Percentiles rank a stretch among this genome's conserved stretches.
These are phyloP conservation scores for Herminia tarsipennalis DNA, from an alignment of 2,888 invertebrate species.

Conservation along the genomic window DNA sequence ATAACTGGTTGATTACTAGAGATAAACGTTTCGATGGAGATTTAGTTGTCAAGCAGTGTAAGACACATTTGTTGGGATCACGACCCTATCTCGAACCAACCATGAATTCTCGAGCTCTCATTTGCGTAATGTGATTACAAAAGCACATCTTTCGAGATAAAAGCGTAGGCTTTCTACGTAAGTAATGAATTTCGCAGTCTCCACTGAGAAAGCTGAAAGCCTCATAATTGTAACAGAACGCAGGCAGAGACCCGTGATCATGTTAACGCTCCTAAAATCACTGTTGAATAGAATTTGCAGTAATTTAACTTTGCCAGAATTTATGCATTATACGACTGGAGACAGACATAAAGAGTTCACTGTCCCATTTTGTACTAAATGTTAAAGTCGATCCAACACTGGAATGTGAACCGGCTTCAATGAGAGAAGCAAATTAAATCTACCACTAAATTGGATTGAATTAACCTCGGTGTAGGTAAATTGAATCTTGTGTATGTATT, in stretches of 20 bases:
- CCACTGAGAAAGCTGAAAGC: slow-evolving; percentile 63
- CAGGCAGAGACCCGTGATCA: slow-evolving; percentile 26
- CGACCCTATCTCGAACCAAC: slow-evolving; percentile 76
- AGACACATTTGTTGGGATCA: slow-evolving; percentile 78
- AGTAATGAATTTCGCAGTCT: slow-evolving; percentile 80
- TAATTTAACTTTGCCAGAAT: slow-evolving; percentile 13
- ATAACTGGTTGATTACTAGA: slow-evolving; percentile 42
- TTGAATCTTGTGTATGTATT: too few relatives aligned
- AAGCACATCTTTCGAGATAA: slow-evolving; percentile 83
- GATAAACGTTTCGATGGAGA: slow-evolving; percentile 59
- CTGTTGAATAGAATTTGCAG: slow-evolving; percentile 16
- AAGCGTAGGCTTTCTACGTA: slow-evolving; percentile 78
- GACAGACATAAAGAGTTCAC: slow-evolving; percentile 5
- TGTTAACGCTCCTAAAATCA: slow-evolving; percentile 28
- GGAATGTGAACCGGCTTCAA: too few relatives aligned
- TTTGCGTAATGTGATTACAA: slow-evolving; percentile 85
- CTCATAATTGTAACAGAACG: slow-evolving; percentile 63
- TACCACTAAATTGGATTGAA: too few relatives aligned
- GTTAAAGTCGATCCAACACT: neutral
- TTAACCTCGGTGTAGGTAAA: neutral
- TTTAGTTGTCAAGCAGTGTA: slow-evolving; percentile 69
- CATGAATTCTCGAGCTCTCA: slow-evolving; percentile 79
- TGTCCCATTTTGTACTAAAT: neutral
- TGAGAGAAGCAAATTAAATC: too few relatives aligned
- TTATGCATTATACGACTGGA: slow-evolving; percentile 1